Evolutionary conservation across 23 tunicate genomes (phyloP), one percentile per base, ranked within the genome.

Genomic region (Botrylloides violaceus): DNA sequence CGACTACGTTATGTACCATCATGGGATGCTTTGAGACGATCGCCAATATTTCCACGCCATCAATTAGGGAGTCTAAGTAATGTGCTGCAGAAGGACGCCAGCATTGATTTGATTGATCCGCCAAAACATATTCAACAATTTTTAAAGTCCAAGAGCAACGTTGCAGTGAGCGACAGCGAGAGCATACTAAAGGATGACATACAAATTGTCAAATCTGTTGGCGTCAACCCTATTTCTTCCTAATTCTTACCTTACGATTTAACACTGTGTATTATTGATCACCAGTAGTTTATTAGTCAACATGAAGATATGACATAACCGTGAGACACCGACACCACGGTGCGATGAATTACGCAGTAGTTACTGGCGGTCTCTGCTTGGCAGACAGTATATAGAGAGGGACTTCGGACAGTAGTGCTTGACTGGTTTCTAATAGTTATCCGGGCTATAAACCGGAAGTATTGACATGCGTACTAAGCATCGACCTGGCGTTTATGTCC

Each of bases 31-130:
- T 43, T 32, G 26, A 24, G 47, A 25, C 37, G 57, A 24, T 27
- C 25, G 57, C 74, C 74, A 35, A 68, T 68, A 35, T 37, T 35
- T 27, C 74, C 74, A 18, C 57, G 34, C 4, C 74, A 68, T 26
- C 74, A 68, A 43, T 30, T 68, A 19, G n/a, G n/a, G 0, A 28
- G 30, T 23, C 65, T 60, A 12, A 25, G 30, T 28, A 26, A 60
- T 60, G 26, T 60, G 1, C 30, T 60, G 26, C 22, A 60, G 18
- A 60, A 60, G 29, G 65, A 43, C 53, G 53, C 53, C 12, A 43
- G 53, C 53, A 43, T 43, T 15, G 53, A 43, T 15, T 15, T 43
- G 53, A 43, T 43, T 7, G 53, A 43, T 15, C 9, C 53, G 9
- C 12, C 53, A 9, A 15, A 9, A 15, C 9, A 43, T 15, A 15